Percentiles rank a stretch among this genome's conserved stretches.
Conservation (phyloP, 2,888 invertebrate genomes). For the Dolichomitus sp. region DNA sequence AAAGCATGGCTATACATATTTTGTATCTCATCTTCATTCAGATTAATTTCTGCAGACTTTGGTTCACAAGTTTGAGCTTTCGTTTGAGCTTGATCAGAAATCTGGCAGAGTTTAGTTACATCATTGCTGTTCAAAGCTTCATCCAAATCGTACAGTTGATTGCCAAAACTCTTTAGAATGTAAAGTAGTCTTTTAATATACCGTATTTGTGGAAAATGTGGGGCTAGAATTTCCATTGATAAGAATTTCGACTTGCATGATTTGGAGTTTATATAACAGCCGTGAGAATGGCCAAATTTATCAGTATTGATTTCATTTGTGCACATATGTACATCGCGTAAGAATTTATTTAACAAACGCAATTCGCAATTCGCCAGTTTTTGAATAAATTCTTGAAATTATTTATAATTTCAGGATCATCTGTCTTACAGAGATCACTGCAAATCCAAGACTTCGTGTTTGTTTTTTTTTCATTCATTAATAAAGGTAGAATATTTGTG, state of each 20-base stretch:
- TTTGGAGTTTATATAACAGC: conserved; percentile 34
- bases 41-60: conserved; percentile 27
- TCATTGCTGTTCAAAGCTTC: conserved; percentile 5
- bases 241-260: conserved; percentile 51
- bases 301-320: conserved; percentile 2
- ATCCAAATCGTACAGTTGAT: conserved; percentile 5
- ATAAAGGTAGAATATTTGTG: conserved; percentile 40
- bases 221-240: conserved; percentile 40
- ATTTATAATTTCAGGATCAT: conserved; percentile 10
- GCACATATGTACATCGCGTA: conserved; percentile 21
- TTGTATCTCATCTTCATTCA: conserved; percentile 56
- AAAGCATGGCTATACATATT: conserved; percentile 37
- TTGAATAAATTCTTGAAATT: not conserved
- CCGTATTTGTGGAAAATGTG: conserved; percentile 52
- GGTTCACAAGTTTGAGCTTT: conserved; percentile 38
- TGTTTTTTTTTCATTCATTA: too few species aligned
- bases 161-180: conserved; percentile 9
- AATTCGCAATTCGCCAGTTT: not conserved
- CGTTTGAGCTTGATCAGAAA: conserved; percentile 34
- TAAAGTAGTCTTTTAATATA: conserved; percentile 41
- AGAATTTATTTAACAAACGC: not conserved
- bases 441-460: conserved; percentile 20
- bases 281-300: conserved; percentile 51
- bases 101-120: not conserved
- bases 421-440: conserved; percentile 19